Evolutionary conservation across 35 echinoderm and acorn worm species (phyloP).

Genomic region (Lytechinus variegatus): DNA sequence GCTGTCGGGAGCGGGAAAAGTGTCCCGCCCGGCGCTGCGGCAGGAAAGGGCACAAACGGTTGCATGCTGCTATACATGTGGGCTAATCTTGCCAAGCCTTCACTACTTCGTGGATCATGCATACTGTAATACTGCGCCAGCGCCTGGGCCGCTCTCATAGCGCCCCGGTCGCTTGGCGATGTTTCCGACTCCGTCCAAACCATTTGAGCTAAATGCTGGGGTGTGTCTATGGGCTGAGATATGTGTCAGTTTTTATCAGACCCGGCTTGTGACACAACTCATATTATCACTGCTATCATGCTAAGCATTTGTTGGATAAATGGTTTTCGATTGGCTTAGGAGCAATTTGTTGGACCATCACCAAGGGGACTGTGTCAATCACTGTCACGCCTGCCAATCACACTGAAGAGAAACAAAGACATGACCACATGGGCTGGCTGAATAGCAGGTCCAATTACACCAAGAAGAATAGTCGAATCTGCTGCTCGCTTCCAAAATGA

Average conservation of each 20-base stretch:
- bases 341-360: constrained; percentile 94
- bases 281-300: constrained; percentile 97
- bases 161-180: constrained; percentile 53
- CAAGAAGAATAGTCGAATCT: constrained; percentile 51
- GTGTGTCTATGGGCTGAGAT: constrained; percentile 81
- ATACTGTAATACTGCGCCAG: constrained; percentile 31
- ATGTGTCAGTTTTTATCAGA: constrained; percentile 99
- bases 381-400: constrained; percentile 97
- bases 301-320: constrained; percentile 96
- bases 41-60: constrained; percentile 71
- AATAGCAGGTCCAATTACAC: constrained; percentile 89
- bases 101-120: constrained; percentile 9
- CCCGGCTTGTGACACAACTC: constrained; percentile 85
- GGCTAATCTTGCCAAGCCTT: constrained; percentile 44
- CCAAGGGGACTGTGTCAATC: constrained; percentile 97
- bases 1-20: constrained; percentile 78
- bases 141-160: constrained; percentile 45
- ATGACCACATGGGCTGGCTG: constrained; percentile 84
- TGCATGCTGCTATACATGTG: constrained; percentile 76
- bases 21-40: constrained; percentile 72
- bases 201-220: constrained; percentile 83
- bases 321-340: constrained; percentile 99
- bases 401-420: constrained; percentile 79
- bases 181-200: constrained; percentile 61
- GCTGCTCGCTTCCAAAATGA: constrained; percentile 51